Percentiles rank a stretch among this genome's conserved stretches.
Evolutionary conservation across 30 jellyfish, hydroid and myxozoan genomes (phyloP).

Genomic region (Turritopsis dohrnii): DNA sequence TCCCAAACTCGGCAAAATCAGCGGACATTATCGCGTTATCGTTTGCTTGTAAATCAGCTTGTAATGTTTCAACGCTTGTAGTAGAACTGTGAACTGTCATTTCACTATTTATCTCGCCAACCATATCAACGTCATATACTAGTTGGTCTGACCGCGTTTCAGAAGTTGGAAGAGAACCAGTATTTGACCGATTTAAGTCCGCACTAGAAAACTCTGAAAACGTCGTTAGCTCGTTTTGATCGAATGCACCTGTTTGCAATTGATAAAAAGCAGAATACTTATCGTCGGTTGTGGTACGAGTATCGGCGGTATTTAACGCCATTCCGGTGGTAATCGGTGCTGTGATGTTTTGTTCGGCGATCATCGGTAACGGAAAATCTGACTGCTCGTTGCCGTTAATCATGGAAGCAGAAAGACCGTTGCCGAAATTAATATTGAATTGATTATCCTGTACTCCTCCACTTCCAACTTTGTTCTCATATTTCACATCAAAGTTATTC

Average conservation of each 20-base stretch:
- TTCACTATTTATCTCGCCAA: background rate
- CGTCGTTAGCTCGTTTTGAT: background rate
- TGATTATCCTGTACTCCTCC: background rate
- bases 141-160: background rate
- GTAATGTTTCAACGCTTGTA: background rate
- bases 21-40: background rate
- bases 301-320: background rate
- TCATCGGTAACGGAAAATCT: too few species aligned
- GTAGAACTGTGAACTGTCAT: background rate
- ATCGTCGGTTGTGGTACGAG: background rate
- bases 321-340: too few species aligned
- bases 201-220: constrained; percentile 2
- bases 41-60: background rate
- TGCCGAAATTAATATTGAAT: background rate
- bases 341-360: too few species aligned
- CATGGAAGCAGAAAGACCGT: background rate
- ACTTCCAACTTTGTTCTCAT: background rate
- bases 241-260: background rate
- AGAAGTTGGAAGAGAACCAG: background rate
- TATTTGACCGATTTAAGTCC: background rate
- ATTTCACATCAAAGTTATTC: background rate
- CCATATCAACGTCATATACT: background rate
- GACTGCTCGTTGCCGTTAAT: background rate
- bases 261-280: background rate
- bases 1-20: background rate